Base-by-base conservation (phyloP, 1,140 invertebrate genomes). In the Ips typographus region DNA sequence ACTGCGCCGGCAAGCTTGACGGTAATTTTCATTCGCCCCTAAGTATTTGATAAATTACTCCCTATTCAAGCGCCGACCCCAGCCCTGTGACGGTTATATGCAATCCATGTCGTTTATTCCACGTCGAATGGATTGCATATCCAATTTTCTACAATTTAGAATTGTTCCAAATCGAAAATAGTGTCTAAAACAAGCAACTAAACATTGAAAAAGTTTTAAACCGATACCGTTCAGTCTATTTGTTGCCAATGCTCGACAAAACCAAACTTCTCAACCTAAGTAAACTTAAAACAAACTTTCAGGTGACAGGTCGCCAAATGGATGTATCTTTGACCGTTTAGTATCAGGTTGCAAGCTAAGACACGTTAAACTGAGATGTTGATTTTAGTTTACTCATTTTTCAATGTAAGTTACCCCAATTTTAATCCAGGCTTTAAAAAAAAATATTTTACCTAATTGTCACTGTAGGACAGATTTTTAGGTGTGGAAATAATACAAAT, bases 41-140 rank as follows among this genome's bases (percentile, higher is more conserved):
- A 41, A 58, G 56, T 58, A 58, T 58, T 58, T 58, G 56, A 58
- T 58, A 58, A 58, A 58, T 58, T 58, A 58, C 56, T 40, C 40
- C 36, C 40, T 41, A 58, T 58, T 58, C 56, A 58, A 22, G 56
- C 7, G 56, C 5, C 37, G 40, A 40, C 5, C 6, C 56, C 37
- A 58, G 40, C 56, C 40, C 37, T 6, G 37, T 40, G 56, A 40
- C 38, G 1, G 37, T 41, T 41, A 6, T 58, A 40, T 58, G 56
- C 40, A 58, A 38, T 36, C 37, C 52, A 6, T 55, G 52, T 37
- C 22, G 22, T 22, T 49, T 49, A 22, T 22, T 49, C 44, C 44
- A 1, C 44, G 6, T 49, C 2, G 3, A 49, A 8, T 49, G 44
- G 44, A 22, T 22, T 22, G 22, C 22, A 22, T 22, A 22, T 22